Conservation (phyloP, 2,113 vertebrate species). For the Chlorodrepanis virens region DNA sequence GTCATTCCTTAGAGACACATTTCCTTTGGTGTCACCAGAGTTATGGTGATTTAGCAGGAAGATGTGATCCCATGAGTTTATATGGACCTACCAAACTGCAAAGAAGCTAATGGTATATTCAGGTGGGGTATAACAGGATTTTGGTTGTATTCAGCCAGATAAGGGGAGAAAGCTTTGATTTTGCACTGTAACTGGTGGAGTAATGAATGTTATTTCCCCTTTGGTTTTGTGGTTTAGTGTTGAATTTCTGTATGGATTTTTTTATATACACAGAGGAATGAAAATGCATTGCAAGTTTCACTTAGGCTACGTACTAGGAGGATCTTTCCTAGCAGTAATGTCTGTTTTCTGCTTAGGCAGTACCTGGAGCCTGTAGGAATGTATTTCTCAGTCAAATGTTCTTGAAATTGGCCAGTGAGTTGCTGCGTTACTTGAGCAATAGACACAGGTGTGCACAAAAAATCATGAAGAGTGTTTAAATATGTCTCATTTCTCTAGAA, state of each 20-base stretch:
- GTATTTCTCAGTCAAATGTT: neutral
- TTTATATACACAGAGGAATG: neutral
- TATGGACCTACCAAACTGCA: neutral
- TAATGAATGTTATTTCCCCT: neutral
- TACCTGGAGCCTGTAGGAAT: neutral
- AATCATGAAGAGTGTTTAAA: neutral
- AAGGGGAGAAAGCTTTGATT: neutral
- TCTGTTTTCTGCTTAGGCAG: neutral
- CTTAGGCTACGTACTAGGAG: neutral
- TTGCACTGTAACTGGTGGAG: neutral
- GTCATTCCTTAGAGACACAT: neutral
- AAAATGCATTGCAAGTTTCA: neutral
- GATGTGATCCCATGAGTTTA: neutral
- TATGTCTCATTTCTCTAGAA: neutral
- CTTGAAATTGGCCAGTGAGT: neutral
- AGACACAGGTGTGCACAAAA: neutral
- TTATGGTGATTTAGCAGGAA: neutral
- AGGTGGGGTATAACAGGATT: neutral
- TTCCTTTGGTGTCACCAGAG: neutral
- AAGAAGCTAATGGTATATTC: neutral
- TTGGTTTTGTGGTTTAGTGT: neutral
- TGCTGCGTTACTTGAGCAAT: neutral
- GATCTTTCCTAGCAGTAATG: neutral
- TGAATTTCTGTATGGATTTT: neutral
- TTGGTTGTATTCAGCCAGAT: neutral